phyloP scores from a whole-genome alignment of 2,797 vertebrate genomes.

The Telmatherina bonti region DNA sequence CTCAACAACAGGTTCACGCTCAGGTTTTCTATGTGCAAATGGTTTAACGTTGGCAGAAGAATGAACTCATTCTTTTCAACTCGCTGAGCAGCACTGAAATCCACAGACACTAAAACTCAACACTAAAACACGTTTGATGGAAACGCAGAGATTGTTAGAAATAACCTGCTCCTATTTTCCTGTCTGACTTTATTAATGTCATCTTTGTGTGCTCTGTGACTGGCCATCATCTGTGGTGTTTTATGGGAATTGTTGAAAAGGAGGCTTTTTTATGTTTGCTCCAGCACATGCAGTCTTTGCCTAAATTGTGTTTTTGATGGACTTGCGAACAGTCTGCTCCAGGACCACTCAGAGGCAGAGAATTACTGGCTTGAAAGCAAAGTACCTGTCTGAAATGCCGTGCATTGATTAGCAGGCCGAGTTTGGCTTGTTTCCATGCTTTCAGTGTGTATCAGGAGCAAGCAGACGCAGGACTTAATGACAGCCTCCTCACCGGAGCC shows the following conservation, averaged over 20 bases:
- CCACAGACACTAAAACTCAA: too few species aligned
- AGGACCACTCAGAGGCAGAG: not conserved
- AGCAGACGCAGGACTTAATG: conserved; percentile 24
- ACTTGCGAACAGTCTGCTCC: conserved; percentile 1
- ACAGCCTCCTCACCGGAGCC: conserved; percentile 29
- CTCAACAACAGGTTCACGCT: too few species aligned
- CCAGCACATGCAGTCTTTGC: not conserved
- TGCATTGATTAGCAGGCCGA: conserved; percentile 30
- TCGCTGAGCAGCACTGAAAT: too few species aligned
- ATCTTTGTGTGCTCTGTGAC: not conserved
- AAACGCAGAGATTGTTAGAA: not conserved
- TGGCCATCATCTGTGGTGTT: not conserved
- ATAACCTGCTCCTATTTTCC: not conserved
- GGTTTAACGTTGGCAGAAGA: too few species aligned
- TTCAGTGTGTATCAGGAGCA: conserved; percentile 6
- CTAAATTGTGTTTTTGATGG: conserved; percentile 20
- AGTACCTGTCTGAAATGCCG: conserved; percentile 22
- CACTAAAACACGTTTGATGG: too few species aligned
- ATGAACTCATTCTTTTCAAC: too few species aligned
- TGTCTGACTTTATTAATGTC: not conserved
- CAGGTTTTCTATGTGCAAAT: too few species aligned
- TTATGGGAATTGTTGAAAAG: not conserved
- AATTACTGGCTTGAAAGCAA: conserved; percentile 24
- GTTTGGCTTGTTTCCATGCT: conserved; percentile 8
- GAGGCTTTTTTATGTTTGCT: not conserved